phyloP scores from a whole-genome alignment of 2,888 invertebrate genomes.

The Aricia artaxerxes region DNA sequence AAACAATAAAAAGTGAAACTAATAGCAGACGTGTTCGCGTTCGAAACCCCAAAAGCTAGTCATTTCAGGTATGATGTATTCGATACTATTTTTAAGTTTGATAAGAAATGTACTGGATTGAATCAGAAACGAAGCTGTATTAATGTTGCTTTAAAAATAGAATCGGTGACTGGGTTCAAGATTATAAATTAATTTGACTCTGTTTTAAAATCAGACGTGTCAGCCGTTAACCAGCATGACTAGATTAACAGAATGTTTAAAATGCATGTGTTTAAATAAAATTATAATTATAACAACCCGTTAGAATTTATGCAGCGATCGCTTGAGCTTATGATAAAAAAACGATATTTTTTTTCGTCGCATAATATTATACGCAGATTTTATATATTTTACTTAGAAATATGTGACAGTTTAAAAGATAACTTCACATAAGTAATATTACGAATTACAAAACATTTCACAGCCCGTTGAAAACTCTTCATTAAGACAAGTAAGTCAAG shows the following conservation, averaged over 20 bases:
- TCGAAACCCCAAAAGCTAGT: too few relatives aligned
- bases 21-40: too few relatives aligned
- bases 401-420: too few relatives aligned
- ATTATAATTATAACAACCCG: neutral
- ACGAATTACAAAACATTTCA: too few relatives aligned
- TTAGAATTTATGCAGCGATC: neutral
- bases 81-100: too few relatives aligned
- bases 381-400: neutral
- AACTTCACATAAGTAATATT: too few relatives aligned
- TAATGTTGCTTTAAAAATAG: neutral
- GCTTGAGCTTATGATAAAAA: neutral
- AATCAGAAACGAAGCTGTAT: too few relatives aligned
- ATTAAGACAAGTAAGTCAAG: too few relatives aligned
- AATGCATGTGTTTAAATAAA: neutral
- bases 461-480: neutral
- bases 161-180: neutral
- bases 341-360: neutral
- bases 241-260: neutral
- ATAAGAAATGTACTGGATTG: too few relatives aligned
- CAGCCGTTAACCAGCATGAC: neutral
- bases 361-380: neutral
- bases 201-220: neutral
- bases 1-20: too few relatives aligned
- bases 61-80: too few relatives aligned
- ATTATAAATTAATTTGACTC: neutral